Evolutionary conservation across 2,797 vertebrate species (phyloP), one percentile per base, ranked within the genome.

Genomic region (Neopelma chrysocephalum): DNA sequence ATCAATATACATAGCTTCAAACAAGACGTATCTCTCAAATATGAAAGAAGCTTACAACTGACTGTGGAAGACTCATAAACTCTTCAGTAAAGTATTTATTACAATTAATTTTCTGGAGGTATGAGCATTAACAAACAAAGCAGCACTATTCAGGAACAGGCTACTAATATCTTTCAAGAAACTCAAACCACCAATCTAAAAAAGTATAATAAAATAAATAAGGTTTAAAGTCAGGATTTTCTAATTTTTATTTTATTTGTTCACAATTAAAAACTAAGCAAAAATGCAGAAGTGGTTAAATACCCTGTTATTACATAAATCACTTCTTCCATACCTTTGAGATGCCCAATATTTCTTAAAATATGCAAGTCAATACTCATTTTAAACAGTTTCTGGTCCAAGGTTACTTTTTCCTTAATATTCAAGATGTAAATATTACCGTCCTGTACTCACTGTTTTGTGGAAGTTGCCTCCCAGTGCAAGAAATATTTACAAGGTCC

Each of bases 391-490:
- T 48, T 69, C 45, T 8, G 1, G 7, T 60, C 12, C 51, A 58
- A 48, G 15, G 3, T 51, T 86, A 82, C 18, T 65, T 76, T 77
- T 87, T 68, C 12, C 9, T 92, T 42, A 83, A 14, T 48, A 73
- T 53, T 82, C 45, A 83, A 90, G 27, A 77, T 14, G 5, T 11
- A 82, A 89, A 47, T 51, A 64, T 27, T 32, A 85, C 12, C 3
- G 4, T 40, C 42, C 21, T 93, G 62, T 61, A 98, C 98, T 98
- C 91, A 98, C 98, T 76, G 69, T 94, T 94, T 75, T 87, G 85
- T 75, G 96, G 85, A 89, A 75, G 86, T 70, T 94, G 69, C 34
- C 58, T 97, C 88, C 93, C 95, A 87, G 93, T 43, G 70, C 69
- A 95, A 87, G 77, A 70, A 86, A 92, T 71, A 89, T 82, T 58